Percentiles rank a stretch among this genome's conserved stretches.
These are phyloP conservation scores for Zeus faber DNA, from an alignment of 2,113 vertebrate genomes.

Conservation along the genomic window DNA sequence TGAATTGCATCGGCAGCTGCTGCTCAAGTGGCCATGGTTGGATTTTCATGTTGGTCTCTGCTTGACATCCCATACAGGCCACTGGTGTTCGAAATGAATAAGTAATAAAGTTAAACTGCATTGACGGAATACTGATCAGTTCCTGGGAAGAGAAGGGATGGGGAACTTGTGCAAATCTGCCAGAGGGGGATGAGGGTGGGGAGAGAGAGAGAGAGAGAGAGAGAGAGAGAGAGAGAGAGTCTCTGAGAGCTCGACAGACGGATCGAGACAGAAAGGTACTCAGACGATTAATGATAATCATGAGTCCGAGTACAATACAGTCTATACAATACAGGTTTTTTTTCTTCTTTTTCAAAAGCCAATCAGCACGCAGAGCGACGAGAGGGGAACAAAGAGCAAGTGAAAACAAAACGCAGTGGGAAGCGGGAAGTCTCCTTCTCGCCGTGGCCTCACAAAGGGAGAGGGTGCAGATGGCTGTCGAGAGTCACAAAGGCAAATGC, in stretches of 20 bases:
- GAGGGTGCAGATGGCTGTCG: slow-evolving; percentile 50
- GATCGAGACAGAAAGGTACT: not conserved
- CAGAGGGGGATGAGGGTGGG: not conserved
- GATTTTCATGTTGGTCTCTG: not conserved
- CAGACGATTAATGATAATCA: too few relatives aligned
- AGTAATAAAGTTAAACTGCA: not conserved
- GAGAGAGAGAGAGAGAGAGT: not conserved
- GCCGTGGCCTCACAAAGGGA: slow-evolving; percentile 38
- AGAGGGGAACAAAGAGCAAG: slow-evolving; percentile 3
- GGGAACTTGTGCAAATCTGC: not conserved
- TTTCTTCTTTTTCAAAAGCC: too few relatives aligned
- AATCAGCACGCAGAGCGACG: too few relatives aligned
- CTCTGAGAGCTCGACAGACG: too few relatives aligned
- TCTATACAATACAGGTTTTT: too few relatives aligned
- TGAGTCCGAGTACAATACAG: too few relatives aligned
- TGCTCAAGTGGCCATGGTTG: slow-evolving; percentile 7
- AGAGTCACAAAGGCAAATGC: slow-evolving; percentile 48
- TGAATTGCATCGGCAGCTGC: slow-evolving; percentile 9
- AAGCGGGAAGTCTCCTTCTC: slow-evolving; percentile 37
- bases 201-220: not conserved
- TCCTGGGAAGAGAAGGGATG: not conserved
- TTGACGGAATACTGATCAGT: slow-evolving; percentile 1
- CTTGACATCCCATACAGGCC: not conserved
- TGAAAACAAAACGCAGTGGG: slow-evolving; percentile 54
- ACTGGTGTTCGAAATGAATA: slow-evolving; percentile 8